Evolutionary conservation across 1,140 invertebrate genomes (phyloP).

Genomic region (Apis cerana): DNA sequence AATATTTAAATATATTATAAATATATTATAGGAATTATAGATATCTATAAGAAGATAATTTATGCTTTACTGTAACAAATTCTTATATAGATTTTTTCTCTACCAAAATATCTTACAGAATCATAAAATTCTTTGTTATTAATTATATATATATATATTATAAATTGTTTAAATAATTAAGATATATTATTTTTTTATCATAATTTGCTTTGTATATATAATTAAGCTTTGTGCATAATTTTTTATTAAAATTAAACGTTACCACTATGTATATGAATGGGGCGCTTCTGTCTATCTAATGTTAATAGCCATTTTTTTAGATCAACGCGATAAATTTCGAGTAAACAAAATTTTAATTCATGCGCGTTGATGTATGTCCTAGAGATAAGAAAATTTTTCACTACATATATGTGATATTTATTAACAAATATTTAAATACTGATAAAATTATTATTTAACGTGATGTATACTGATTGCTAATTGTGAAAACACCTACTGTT

Average conservation of each 20-base stretch:
- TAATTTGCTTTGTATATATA: not conserved
- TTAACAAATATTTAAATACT: constrained; percentile 28
- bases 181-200: not conserved
- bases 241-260: not conserved
- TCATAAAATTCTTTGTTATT: not conserved
- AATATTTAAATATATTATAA: not conserved
- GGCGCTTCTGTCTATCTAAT: not conserved
- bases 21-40: not conserved
- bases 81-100: no score
- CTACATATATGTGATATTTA: not conserved
- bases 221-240: not conserved
- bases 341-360: constrained; percentile 25
- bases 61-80: no score
- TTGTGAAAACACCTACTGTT: constrained; percentile 9
- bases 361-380: not conserved
- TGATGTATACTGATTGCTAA: constrained; percentile 29
- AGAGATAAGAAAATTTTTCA: not conserved
- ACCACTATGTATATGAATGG: not conserved
- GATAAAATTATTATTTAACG: constrained; percentile 39
- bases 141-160: not conserved
- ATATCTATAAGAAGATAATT: not conserved
- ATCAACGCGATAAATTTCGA: constrained; percentile 25
- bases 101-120: not conserved
- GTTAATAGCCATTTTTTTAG: constrained; percentile 31
- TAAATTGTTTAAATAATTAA: not conserved